These are phyloP conservation scores for Asobara japonica DNA, from an alignment of 1,140 invertebrate species.

Conservation along the genomic window DNA sequence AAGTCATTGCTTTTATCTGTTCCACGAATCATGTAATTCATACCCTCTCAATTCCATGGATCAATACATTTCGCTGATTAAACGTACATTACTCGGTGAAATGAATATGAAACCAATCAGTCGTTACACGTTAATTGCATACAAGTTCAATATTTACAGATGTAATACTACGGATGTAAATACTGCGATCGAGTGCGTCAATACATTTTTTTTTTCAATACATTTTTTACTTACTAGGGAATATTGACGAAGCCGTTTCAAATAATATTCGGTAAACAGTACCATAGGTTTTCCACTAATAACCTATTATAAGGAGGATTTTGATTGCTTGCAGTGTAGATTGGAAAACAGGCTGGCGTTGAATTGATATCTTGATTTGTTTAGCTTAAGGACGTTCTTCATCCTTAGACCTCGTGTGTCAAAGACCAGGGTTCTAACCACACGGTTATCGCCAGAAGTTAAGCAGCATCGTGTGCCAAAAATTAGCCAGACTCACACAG, in stretches of 20 bases:
- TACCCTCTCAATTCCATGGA: conserved; percentile 18
- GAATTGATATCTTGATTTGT: too few species aligned
- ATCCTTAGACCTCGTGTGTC: too few species aligned
- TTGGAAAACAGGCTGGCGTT: too few species aligned
- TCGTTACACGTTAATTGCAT: conserved; percentile 13
- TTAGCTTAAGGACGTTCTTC: too few species aligned
- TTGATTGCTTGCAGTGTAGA: too few species aligned
- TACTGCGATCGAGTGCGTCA: background rate
- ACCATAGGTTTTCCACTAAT: background rate
- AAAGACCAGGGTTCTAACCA: too few species aligned
- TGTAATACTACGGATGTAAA: background rate
- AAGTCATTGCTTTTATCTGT: background rate
- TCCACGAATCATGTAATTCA: background rate
- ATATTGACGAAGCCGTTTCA: background rate
- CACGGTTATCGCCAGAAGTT: too few species aligned
- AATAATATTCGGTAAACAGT: background rate
- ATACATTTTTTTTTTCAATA: background rate
- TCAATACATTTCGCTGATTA: conserved; percentile 46
- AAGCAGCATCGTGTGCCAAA: too few species aligned
- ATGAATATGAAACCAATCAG: conserved; percentile 44
- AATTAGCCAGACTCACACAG: too few species aligned
- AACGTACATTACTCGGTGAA: conserved; percentile 47
- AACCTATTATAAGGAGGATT: too few species aligned
- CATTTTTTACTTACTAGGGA: background rate
- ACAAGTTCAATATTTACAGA: background rate